These are phyloP conservation scores for Podilymbus podiceps DNA, from an alignment of 2,113 vertebrate species.

Conservation along the genomic window DNA sequence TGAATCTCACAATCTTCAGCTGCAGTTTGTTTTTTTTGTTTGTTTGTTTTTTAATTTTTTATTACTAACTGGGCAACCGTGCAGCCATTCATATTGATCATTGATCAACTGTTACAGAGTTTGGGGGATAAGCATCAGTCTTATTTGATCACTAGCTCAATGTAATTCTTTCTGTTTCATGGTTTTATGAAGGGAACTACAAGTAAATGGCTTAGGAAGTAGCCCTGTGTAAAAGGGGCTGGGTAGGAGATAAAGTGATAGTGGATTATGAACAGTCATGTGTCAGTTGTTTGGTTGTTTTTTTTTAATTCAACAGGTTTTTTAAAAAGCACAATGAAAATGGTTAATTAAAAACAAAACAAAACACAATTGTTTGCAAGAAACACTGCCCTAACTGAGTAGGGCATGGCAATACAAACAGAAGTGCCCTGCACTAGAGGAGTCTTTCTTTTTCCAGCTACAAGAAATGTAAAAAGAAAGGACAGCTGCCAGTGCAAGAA, in stretches of 20 bases:
- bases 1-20: neutral
- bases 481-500: neutral
- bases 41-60: neutral
- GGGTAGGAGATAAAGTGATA: neutral
- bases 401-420: neutral
- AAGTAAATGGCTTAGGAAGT: neutral
- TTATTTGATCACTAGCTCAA: neutral
- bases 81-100: neutral
- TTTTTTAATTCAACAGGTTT: neutral
- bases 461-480: conserved; percentile 1
- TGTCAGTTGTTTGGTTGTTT: neutral
- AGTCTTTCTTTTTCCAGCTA: neutral
- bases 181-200: neutral
- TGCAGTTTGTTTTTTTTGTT: too few species aligned
- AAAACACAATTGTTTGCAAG: neutral
- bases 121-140: neutral
- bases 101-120: neutral
- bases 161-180: neutral
- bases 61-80: neutral
- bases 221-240: neutral
- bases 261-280: neutral
- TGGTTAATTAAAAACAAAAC: neutral
- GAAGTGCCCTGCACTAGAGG: neutral
- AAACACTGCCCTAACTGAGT: neutral
- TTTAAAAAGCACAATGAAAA: neutral